Evolutionary conservation across 2,888 invertebrate genomes (phyloP), one percentile per base, ranked within the genome.

Genomic region (Ectemnius cavifrons): DNA sequence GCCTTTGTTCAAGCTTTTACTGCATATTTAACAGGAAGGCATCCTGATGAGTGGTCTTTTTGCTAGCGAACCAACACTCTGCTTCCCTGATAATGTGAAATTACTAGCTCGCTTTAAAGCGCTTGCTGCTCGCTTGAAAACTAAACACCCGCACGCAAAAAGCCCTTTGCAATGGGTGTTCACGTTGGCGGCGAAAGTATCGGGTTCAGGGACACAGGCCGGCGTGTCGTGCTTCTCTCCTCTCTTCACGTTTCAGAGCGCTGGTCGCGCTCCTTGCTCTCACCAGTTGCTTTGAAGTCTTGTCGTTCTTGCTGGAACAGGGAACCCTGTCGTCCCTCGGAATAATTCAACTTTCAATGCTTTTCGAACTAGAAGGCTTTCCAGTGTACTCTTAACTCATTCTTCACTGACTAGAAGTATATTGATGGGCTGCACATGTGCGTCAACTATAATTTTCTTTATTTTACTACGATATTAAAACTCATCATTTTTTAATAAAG

Each of bases 31-130:
- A 74, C 75, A 81, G 80, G 80, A 66, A 52, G 73, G 66, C 80
- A 81, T 78, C 80, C 67, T 70, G 71, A 75, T 65, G 78, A 76
- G 71, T 75, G 75, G 80, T 1, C 37, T 75, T 81, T 80, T 81
- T 81, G 61, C 16, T 4, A 56, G 57, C 49, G 63, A 69, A 66
- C 65, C 45, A n/a, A 56, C 8, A 68, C 78, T 63, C 78, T 81
- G 78, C 63, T 58, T 67, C 66, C 80, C 80, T 81, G 80, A 72
- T 81, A 76, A 67, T 78, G 76, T 80, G 80, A 80, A 81, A 80
- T 80, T 80, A 81, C 80, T 75, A 73, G 69, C 75, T 63, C 66
- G 72, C 68, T 78, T 75, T 60, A 80, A 78, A 66, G 71, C 23
- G 23, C 23, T 71, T 23, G 69, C 72, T 23, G 69, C 75, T 63